Evolutionary conservation across 2,797 vertebrate species (phyloP).

Genomic region (Artibeus jamaicensis): DNA sequence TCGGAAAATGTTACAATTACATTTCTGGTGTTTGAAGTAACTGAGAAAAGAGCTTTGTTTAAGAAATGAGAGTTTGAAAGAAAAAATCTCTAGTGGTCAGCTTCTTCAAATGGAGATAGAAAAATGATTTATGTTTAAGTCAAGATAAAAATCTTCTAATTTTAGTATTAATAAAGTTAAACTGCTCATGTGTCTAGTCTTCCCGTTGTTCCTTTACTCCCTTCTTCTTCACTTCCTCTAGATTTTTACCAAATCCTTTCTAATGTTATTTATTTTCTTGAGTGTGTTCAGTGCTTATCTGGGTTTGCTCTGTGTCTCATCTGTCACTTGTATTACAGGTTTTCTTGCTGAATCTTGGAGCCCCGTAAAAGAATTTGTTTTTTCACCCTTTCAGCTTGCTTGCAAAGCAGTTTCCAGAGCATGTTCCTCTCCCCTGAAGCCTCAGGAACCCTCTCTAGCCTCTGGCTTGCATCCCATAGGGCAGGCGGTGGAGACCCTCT

Average conservation of each 20-base stretch:
- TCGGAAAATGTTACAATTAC: constrained; percentile 15
- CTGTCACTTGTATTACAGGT: background rate
- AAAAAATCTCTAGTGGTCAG: background rate
- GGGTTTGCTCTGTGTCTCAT: background rate
- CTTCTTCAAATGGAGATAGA: background rate
- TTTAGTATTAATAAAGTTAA: background rate
- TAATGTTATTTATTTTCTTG: background rate
- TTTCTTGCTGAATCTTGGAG: background rate
- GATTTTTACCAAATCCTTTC: background rate
- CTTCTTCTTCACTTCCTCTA: background rate
- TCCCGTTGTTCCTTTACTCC: background rate
- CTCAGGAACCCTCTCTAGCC: background rate
- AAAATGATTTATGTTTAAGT: background rate
- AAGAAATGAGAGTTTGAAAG: background rate
- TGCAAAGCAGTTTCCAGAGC: background rate
- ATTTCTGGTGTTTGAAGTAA: constrained; percentile 32
- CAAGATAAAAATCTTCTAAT: background rate
- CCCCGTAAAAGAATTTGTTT: background rate
- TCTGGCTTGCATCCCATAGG: background rate
- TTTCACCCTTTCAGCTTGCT: background rate
- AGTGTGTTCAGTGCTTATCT: background rate
- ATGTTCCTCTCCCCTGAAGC: fast-evolving
- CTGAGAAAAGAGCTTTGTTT: constrained; percentile 15
- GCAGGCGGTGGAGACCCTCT: background rate
- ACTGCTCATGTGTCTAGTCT: background rate